Percentiles rank a stretch among this genome's conserved stretches.
Evolutionary conservation across 2,113 vertebrate species (phyloP).

Genomic region (Stomatorhinus ivindoensis): DNA sequence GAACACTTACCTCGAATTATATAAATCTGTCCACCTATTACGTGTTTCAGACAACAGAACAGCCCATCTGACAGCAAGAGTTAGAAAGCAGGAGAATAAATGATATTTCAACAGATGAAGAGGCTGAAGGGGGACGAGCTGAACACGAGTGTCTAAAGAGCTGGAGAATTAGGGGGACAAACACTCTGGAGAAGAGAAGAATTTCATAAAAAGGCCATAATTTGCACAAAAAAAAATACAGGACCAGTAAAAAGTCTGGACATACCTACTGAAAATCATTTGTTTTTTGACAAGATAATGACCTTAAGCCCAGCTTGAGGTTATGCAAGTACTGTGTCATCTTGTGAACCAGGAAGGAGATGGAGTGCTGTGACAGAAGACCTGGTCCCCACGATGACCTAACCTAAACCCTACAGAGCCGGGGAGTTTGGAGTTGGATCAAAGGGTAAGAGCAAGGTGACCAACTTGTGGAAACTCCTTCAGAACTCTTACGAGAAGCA

Average conservation of each 20-base stretch:
- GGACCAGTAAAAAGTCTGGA: neutral
- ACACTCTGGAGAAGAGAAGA: neutral
- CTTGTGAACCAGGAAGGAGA: neutral
- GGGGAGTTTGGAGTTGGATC: neutral
- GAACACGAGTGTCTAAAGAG: slow-evolving; percentile 36
- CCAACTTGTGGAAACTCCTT: neutral
- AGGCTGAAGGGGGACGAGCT: slow-evolving; percentile 65
- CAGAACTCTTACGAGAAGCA: neutral
- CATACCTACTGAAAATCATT: neutral
- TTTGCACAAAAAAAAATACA: neutral
- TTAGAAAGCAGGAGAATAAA: slow-evolving; percentile 90
- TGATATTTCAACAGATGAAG: slow-evolving; percentile 72
- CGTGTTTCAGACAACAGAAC: slow-evolving; percentile 99
- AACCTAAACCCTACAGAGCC: neutral
- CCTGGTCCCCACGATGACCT: neutral
- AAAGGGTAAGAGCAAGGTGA: neutral
- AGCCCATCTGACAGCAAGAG: slow-evolving; percentile 96
- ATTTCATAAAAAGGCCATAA: neutral
- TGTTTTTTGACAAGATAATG: neutral
- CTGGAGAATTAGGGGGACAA: neutral
- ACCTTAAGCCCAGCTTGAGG: neutral
- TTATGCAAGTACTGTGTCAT: neutral
- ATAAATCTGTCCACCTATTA: slow-evolving; percentile 98
- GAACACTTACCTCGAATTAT: slow-evolving; percentile 93
- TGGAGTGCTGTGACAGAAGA: neutral